A percentile compares a stretch with the other conserved stretches of the same genome.
Evolutionary conservation across 1,140 invertebrate genomes (phyloP).

Genomic region (Globodera ellingtonae): DNA sequence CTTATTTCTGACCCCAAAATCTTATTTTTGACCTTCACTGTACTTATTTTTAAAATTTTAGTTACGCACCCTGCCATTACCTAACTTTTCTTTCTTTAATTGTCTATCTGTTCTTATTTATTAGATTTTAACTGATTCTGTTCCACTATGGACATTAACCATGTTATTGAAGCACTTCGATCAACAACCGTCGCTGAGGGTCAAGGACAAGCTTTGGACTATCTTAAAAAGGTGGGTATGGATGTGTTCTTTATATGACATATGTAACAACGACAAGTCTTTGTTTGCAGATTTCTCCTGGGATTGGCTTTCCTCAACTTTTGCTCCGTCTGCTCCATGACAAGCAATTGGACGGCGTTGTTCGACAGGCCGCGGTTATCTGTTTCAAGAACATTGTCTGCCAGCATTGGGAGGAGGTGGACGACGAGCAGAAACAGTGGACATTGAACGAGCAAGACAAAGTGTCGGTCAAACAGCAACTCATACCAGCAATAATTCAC

Average conservation of each 20-base stretch:
- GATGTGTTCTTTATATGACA: not conserved
- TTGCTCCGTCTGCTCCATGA: slow-evolving; percentile 90
- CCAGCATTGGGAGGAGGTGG: slow-evolving; percentile 79
- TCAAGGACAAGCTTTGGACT: slow-evolving; percentile 22
- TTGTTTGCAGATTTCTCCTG: slow-evolving; percentile 81
- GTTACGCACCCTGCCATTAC: too few species aligned
- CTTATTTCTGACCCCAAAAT: too few species aligned
- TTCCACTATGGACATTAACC: slow-evolving; percentile 22
- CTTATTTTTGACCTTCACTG: too few species aligned
- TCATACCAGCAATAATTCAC: slow-evolving; percentile 91
- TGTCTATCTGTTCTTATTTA: too few species aligned
- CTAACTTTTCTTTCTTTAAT: too few species aligned
- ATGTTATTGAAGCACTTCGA: slow-evolving; percentile 27
- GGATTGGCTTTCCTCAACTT: slow-evolving; percentile 89
- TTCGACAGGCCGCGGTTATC: slow-evolving; percentile 90
- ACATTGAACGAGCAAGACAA: slow-evolving; percentile 91
- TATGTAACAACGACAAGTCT: not conserved
- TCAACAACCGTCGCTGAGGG: slow-evolving; percentile 17
- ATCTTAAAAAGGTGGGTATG: slow-evolving; percentile 18
- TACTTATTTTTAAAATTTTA: too few species aligned
- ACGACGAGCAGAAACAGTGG: slow-evolving; percentile 67
- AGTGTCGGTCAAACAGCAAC: slow-evolving; percentile 83
- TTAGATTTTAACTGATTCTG: too few species aligned
- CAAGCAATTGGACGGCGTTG: slow-evolving; percentile 82
- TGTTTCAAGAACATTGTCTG: slow-evolving; percentile 93